Conservation (phyloP, 1,140 invertebrate genomes). For the Uloborus diversus region DNA sequence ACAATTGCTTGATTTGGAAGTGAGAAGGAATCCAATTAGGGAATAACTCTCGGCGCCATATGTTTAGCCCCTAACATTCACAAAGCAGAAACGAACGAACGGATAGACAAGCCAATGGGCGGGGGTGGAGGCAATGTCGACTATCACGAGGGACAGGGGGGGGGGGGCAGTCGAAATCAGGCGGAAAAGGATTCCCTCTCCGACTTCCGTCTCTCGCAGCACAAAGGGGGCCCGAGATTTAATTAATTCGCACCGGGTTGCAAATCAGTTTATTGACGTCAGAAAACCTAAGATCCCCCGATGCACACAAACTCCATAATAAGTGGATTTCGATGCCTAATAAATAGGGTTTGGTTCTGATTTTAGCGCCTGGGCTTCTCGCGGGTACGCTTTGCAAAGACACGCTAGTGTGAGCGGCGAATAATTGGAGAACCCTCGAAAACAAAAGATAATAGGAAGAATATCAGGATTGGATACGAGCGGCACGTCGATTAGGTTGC, state of each 20-base stretch:
- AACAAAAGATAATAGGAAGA: too few relatives aligned
- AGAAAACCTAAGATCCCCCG: neutral
- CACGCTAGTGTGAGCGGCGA: neutral
- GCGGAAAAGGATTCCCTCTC: slow-evolving; percentile 49
- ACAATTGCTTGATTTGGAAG: too few relatives aligned
- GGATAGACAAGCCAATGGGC: too few relatives aligned
- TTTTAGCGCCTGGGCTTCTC: neutral
- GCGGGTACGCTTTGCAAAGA: neutral
- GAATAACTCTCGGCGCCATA: slow-evolving; percentile 28
- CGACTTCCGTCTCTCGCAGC: slow-evolving; percentile 25
- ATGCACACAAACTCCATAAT: neutral
- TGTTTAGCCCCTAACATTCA: slow-evolving; percentile 43
- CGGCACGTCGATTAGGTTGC: too few relatives aligned
- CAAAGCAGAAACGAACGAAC: too few relatives aligned
- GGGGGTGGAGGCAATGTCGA: too few relatives aligned
- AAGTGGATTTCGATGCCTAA: neutral
- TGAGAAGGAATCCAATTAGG: slow-evolving; percentile 28
- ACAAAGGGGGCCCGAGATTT: slow-evolving; percentile 23
- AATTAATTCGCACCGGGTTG: slow-evolving; percentile 48
- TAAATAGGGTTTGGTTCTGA: neutral
- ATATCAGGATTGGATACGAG: too few relatives aligned
- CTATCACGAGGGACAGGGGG: neutral
- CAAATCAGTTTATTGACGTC: slow-evolving; percentile 54
- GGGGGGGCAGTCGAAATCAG: slow-evolving; percentile 15
- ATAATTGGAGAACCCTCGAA: too few relatives aligned